These are phyloP conservation scores for Diphyllodes magnificus DNA, from an alignment of 2,113 vertebrate genomes.

Conservation along the genomic window DNA sequence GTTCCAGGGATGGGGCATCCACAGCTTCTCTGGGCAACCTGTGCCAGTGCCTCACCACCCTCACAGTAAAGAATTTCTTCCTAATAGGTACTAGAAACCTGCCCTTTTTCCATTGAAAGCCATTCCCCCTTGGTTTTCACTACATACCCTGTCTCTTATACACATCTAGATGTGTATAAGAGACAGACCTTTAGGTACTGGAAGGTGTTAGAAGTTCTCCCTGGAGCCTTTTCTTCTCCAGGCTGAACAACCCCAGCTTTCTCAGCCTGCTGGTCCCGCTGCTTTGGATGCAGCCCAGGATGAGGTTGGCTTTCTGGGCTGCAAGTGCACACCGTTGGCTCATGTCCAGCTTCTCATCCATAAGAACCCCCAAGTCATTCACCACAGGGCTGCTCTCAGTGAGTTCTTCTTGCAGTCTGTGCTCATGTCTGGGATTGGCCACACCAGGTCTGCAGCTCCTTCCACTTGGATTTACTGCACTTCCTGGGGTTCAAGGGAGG, in stretches of 20 bases:
- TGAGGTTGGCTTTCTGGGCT: background rate
- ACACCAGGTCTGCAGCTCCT: background rate
- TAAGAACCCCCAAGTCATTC: background rate
- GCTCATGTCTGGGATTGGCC: background rate
- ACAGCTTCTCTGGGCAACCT: background rate
- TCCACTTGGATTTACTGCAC: background rate
- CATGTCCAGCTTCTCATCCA: background rate
- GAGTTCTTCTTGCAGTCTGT: background rate
- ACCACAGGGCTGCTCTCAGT: background rate
- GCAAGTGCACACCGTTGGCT: rapidly evolving
- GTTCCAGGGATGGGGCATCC: background rate
- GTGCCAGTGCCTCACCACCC: background rate
- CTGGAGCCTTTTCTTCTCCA: background rate
- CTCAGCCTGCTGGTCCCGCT: rapidly evolving
- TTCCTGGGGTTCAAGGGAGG: background rate
- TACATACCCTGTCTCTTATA: no score
- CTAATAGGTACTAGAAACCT: background rate
- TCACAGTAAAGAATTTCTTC: background rate
- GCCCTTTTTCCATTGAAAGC: background rate
- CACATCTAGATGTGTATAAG: no score
- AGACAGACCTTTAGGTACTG: background rate
- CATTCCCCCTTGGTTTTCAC: rapidly evolving
- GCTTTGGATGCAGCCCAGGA: background rate
- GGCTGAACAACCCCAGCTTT: background rate
- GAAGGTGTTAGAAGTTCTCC: background rate